Evolutionary conservation across 1,140 invertebrate genomes (phyloP).

Genomic region (Adelges cooleyi): DNA sequence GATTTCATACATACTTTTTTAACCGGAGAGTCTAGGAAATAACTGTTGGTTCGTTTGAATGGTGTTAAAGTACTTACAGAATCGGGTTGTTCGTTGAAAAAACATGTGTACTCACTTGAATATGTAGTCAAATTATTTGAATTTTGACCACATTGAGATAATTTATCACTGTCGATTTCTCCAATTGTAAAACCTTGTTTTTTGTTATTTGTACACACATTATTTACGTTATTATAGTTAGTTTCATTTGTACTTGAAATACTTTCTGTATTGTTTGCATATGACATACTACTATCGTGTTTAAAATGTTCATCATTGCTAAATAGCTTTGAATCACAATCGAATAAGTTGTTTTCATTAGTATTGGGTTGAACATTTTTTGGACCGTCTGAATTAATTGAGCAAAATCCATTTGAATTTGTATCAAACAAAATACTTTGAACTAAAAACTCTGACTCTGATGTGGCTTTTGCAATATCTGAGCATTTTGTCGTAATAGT

Average conservation of each 20-base stretch:
- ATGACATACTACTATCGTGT: too few species aligned
- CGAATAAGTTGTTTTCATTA: not conserved
- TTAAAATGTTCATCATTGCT: too few species aligned
- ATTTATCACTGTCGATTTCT: conserved; percentile 11
- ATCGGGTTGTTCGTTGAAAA: conserved; percentile 10
- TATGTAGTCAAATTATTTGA: not conserved
- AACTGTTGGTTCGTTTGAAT: conserved; percentile 19
- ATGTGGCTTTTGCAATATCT: not conserved
- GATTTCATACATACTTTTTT: conserved; percentile 9
- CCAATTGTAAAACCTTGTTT: conserved; percentile 2
- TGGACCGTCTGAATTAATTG: not conserved
- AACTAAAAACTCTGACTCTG: not conserved
- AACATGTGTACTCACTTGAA: conserved; percentile 21
- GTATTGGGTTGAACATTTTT: not conserved
- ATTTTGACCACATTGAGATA: not conserved
- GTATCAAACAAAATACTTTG: not conserved
- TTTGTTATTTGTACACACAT: not conserved
- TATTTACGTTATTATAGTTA: not conserved
- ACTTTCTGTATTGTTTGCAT: not conserved
- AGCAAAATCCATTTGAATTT: not conserved
- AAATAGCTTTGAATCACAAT: too few species aligned
- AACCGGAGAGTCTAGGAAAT: conserved; percentile 14
- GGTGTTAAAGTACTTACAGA: conserved; percentile 4
- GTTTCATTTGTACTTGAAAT: not conserved
- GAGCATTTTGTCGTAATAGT: not conserved